Base-by-base conservation (phyloP, 2,113 vertebrate species). In the Piaya cayana region DNA sequence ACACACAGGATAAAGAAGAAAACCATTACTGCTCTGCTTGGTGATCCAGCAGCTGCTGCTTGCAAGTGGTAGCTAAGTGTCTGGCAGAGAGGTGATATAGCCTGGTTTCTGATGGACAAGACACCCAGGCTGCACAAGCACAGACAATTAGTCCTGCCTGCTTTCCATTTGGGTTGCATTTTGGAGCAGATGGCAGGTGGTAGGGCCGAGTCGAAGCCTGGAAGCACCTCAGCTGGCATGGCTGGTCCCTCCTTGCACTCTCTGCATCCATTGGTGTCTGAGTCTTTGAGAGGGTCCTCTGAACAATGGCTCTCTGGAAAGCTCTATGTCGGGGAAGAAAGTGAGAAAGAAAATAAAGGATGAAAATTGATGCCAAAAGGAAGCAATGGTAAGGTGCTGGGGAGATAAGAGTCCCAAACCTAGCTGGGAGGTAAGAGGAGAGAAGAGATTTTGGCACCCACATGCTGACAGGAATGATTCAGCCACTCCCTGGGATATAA, bases 381-480 rank as follows among this genome's bases (percentile, higher is more conserved):
- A 63, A 52, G 11, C 3, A 30, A 42, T 8, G 14, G 50, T 18
- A 45, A n/a, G 9, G 25, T 0, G 0, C 30, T 15, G 17, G 16
- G 37, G 27, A 67, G 39, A 29, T 25, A 39, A 65, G 9, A 67
- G 14, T 6, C 17, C 19, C 0, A 0, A 14, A 4, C 4, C 27
- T 22, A 27, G 15, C 47, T 2, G 1, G 49, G 55, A 29, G 5
- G 25, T 64, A 25, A 37, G 36, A 55, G 15, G 9, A 45, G 36
- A 21, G n/a, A n/a, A n/a, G n/a, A n/a, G n/a, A n/a, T 55, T 6
- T 34, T 1, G 0, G n/a, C 0, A 0, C 23, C 36, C n/a, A 15
- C 1, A 0, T 39, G 32, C 67, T 53, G 49, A 52, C 37, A 26
- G 42, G 42, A 63, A 39, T 45, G 43, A 11, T 12, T 58, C 29